Base-by-base conservation (phyloP, 2,113 vertebrate species). In the Vanacampus margaritifer region DNA sequence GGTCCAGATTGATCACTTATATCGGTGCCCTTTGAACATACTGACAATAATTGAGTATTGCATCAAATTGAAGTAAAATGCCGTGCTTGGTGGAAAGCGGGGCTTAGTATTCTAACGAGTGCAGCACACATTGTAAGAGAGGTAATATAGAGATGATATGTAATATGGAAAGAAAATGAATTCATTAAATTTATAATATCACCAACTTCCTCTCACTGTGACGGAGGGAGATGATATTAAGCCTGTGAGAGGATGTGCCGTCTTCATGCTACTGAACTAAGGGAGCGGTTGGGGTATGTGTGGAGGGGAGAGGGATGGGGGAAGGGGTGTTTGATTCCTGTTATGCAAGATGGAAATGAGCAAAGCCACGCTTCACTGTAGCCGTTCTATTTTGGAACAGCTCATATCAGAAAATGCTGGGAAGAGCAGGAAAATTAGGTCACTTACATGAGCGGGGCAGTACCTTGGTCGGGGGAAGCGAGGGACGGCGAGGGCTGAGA, bases 301-400 rank as follows among this genome's bases (percentile, higher is more conserved):
- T 19, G 64, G 43, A 64, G 61, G 68, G 61, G 26, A 13, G 59
- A 54, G 69, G 65, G 66, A 62, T 66, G 11, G 48, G 53, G 70
- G 66, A 68, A 62, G 64, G 51, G 53, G 64, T 79, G 80, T 86
- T 89, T 80, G 80, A 78, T 81, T 74, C 78, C 79, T 86, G 88
- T 91, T 90, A 90, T 86, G 89, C 87, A 90, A 90, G 89, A 90
- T 90, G 91, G 88, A 90, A 90, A 90, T 88, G 82, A 90, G 87
- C 87, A 85, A 26, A 86, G 83, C 84, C 84, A 84, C 75, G 81
- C 83, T 89, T 88, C 86, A 84, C 88, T 87, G 84, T 89, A 82
- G 86, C 68, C 65, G 83, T 80, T 88, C 86, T 92, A 91, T 91
- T 92, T 89, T 89, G 85, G 82, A 91, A 84, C 74, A 56, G 80